Conservation (phyloP, 2,797 vertebrate genomes). For the Nyctibius grandis region DNA sequence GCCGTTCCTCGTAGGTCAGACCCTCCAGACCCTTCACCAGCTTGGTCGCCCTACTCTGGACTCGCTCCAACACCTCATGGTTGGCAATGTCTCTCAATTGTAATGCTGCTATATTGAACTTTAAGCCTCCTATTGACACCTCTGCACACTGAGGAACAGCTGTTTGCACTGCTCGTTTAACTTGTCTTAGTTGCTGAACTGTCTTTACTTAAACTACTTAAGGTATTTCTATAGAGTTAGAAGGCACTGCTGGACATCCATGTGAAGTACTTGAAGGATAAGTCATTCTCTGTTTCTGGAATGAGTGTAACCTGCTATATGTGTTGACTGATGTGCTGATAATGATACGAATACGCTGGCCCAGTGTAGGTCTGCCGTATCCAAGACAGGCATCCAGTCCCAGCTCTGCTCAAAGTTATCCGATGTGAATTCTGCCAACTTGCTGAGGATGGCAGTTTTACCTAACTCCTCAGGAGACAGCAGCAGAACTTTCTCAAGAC, state of each 20-base stretch:
- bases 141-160: neutral
- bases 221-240: neutral
- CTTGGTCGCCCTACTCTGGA: too few relatives aligned
- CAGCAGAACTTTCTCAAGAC: neutral
- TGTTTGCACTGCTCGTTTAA: neutral
- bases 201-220: neutral
- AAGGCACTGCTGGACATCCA: neutral
- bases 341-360: neutral
- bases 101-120: neutral
- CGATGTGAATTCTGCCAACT: neutral
- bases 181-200: neutral
- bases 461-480: neutral
- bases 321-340: neutral
- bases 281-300: neutral
- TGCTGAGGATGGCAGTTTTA: neutral
- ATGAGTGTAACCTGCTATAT: neutral
- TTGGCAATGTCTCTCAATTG: neutral
- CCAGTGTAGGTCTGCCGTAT: neutral
- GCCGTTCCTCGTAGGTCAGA: too few relatives aligned
- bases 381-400: neutral
- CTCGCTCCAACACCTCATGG: too few relatives aligned
- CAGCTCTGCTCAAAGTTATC: neutral
- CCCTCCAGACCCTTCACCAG: too few relatives aligned
- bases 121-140: accelerated
- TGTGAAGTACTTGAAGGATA: neutral